Conservation (phyloP, 2,113 vertebrate species). For the Murina feae region DNA sequence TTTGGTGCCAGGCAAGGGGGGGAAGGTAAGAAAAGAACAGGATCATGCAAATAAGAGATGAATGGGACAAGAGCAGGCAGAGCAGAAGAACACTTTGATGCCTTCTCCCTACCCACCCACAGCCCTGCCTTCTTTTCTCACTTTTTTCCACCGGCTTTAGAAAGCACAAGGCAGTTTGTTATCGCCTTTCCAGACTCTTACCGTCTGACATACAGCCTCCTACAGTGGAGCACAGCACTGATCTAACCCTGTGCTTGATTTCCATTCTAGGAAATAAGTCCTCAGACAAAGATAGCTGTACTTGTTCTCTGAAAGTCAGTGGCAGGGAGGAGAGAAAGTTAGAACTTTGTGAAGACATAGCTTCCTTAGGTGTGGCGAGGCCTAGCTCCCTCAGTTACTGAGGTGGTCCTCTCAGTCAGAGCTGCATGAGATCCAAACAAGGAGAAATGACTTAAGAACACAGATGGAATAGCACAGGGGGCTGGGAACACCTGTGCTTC, state of each 20-base stretch:
- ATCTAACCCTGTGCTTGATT: not conserved
- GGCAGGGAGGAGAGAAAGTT: not conserved
- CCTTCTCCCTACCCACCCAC: not conserved
- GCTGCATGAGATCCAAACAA: not conserved
- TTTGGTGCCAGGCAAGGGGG: not conserved
- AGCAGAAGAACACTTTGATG: not conserved
- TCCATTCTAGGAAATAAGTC: not conserved
- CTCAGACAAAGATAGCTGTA: slow-evolving; percentile 38
- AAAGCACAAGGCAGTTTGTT: not conserved
- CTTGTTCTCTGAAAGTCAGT: slow-evolving; percentile 22
- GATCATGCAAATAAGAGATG: not conserved
- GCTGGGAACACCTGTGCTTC: not conserved
- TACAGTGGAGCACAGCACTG: fast-evolving
- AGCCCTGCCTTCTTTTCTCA: not conserved
- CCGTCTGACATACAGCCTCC: not conserved
- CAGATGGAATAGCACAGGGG: not conserved
- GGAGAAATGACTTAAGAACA: not conserved
- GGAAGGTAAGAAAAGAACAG: not conserved
- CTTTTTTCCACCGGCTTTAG: not conserved
- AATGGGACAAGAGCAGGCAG: not conserved
- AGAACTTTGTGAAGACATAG: not conserved
- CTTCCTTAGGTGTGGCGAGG: not conserved
- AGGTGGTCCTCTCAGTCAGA: not conserved
- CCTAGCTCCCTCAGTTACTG: not conserved
- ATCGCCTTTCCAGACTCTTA: not conserved